Conservation (phyloP, 2,888 invertebrate species). For the Noctua pronuba region DNA sequence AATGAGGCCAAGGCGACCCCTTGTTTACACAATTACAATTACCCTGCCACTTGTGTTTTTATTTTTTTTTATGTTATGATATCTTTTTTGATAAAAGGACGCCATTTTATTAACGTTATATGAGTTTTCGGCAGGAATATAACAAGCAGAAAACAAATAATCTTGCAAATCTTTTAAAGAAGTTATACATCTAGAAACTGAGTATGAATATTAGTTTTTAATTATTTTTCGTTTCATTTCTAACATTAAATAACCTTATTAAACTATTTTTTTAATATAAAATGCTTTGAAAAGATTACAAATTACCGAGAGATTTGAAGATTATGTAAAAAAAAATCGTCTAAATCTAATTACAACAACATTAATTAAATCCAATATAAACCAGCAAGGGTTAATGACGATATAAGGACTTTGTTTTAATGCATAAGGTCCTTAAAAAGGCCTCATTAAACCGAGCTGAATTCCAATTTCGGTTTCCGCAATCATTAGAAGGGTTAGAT, state of each 20-base stretch:
- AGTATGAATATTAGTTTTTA: neutral
- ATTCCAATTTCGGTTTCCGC: slow-evolving; percentile 69
- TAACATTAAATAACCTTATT: neutral
- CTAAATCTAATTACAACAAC: neutral
- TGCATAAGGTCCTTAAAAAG: slow-evolving; percentile 36
- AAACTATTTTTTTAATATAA: neutral
- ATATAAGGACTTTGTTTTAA: slow-evolving; percentile 27
- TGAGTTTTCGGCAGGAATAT: slow-evolving; percentile 2
- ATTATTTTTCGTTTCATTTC: neutral
- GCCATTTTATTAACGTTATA: slow-evolving; percentile 9
- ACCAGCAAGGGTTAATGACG: slow-evolving; percentile 9
- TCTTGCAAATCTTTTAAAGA: neutral
- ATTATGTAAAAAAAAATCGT: neutral
- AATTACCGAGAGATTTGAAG: neutral
- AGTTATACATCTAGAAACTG: neutral
- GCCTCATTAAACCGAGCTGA: slow-evolving; percentile 60
- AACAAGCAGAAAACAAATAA: neutral
- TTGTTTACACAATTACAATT: slow-evolving; percentile 48
- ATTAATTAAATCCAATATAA: slow-evolving; percentile 5
- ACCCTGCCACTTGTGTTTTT: slow-evolving; percentile 8
- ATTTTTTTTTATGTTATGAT: slow-evolving; percentile 16
- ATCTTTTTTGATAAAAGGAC: slow-evolving; percentile 8
- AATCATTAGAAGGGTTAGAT: slow-evolving; percentile 67
- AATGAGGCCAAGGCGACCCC: slow-evolving; percentile 28
- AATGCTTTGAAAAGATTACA: neutral